Conservation (phyloP, 2,797 vertebrate species). For the Tiaroga cobitis region DNA sequence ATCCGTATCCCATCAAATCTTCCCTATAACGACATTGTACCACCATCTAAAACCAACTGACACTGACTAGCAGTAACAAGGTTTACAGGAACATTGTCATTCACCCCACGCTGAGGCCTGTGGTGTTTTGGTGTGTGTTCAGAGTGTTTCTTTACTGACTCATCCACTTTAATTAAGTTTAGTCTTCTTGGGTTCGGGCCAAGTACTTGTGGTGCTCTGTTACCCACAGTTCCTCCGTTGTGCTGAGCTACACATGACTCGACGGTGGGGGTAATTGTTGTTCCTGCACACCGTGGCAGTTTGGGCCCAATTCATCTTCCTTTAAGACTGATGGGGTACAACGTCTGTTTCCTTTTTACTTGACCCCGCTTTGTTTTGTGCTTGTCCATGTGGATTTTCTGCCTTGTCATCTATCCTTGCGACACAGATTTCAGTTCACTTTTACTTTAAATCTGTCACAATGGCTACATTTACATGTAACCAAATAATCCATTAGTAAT, state of each 20-base stretch:
- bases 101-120: neutral
- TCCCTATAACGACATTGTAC: neutral
- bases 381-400: neutral
- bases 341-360: neutral
- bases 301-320: neutral
- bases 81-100: neutral
- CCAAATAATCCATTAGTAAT: too few relatives aligned
- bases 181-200: constrained; percentile 11
- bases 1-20: neutral
- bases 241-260: constrained; percentile 7
- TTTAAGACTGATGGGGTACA: neutral
- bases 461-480: too few relatives aligned
- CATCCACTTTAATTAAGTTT: constrained; percentile 35
- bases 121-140: constrained; percentile 19
- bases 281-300: constrained; percentile 12
- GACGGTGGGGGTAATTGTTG: neutral
- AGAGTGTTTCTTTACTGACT: constrained; percentile 17
- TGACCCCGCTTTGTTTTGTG: neutral
- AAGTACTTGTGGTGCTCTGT: constrained; percentile 22
- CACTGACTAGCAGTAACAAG: neutral
- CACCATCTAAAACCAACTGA: neutral
- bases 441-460: neutral
- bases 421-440: neutral
- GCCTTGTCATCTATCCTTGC: neutral
- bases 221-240: constrained; percentile 14